A percentile compares a stretch with the other conserved stretches of the same genome.
These are phyloP conservation scores for Drosophila anomelani DNA, from an alignment of 2,888 invertebrate species.

Conservation along the genomic window DNA sequence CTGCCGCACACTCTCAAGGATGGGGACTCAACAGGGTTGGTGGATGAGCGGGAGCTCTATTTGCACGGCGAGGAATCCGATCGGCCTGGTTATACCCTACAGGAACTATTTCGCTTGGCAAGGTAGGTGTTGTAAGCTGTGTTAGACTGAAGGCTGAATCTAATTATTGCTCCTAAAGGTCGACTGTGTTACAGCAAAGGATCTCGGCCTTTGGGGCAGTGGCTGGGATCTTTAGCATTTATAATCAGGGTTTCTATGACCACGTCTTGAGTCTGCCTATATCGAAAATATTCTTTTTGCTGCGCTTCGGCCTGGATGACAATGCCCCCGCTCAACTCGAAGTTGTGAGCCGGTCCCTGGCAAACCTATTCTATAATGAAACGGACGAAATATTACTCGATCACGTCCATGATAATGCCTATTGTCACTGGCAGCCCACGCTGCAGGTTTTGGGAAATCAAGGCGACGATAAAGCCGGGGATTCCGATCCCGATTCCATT, in stretches of 20 bases:
- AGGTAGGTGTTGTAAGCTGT: conserved; percentile 79
- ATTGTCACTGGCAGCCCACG: conserved; percentile 88
- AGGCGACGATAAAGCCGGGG: conserved; percentile 41
- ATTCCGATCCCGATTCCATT: conserved; percentile 81
- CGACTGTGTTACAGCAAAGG: conserved; percentile 93
- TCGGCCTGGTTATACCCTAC: conserved; percentile 95
- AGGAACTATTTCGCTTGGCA: conserved; percentile 93
- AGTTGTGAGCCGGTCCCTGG: conserved; percentile 91
- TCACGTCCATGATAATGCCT: conserved; percentile 88
- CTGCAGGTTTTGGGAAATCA: conserved; percentile 84
- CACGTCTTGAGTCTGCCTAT: conserved; percentile 90
- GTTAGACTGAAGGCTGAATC: rapidly evolving
- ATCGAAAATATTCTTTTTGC: conserved; percentile 91
- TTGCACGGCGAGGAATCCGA: conserved; percentile 97
- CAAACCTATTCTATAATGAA: conserved; percentile 90
- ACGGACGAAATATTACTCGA: conserved; percentile 91
- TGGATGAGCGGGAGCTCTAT: conserved; percentile 88
- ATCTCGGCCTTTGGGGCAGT: conserved; percentile 92
- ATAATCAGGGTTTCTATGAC: conserved; percentile 91
- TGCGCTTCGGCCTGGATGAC: conserved; percentile 95
- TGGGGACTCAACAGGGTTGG: conserved; percentile 75
- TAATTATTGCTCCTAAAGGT: conserved; percentile 83
- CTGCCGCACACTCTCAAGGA: conserved; percentile 88
- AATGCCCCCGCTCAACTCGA: conserved; percentile 89
- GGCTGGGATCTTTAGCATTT: conserved; percentile 90